Conservation (phyloP, 1,140 invertebrate species). For the Bilobella aurantiaca region DNA sequence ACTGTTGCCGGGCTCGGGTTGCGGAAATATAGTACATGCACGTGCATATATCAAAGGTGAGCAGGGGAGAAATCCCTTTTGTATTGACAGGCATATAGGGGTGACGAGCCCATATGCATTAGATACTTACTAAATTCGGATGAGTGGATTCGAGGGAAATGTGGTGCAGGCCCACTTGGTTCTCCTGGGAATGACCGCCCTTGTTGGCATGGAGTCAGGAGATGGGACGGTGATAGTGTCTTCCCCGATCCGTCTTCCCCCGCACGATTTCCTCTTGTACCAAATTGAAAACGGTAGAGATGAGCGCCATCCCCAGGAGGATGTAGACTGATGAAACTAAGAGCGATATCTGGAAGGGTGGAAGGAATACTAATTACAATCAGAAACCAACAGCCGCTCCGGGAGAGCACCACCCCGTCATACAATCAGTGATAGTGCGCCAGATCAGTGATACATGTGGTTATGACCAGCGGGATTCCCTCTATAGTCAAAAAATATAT, state of each 20-base stretch:
- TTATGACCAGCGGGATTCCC: no score
- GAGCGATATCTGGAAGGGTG: slow-evolving; percentile 54
- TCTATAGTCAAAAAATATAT: no score
- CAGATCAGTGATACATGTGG: no score
- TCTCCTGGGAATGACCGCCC: slow-evolving; percentile 19
- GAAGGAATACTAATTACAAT: slow-evolving; percentile 12
- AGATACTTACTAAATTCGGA: background rate
- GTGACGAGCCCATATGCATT: no score
- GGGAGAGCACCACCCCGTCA: no score
- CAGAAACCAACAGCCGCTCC: slow-evolving; percentile 39
- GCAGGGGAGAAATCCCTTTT: no score
- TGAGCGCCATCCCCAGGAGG: slow-evolving; percentile 82
- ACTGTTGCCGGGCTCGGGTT: no score
- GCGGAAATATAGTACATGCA: no score
- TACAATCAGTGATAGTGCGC: no score
- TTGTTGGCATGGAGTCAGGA: slow-evolving; percentile 32
- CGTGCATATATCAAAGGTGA: no score
- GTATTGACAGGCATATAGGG: no score
- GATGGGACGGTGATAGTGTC: slow-evolving; percentile 33
- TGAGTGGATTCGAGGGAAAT: slow-evolving; percentile 20
- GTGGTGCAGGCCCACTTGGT: slow-evolving; percentile 24
- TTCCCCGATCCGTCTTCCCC: slow-evolving; percentile 22
- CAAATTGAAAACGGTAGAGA: slow-evolving; percentile 93
- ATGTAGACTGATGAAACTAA: slow-evolving; percentile 77
- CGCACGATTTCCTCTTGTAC: slow-evolving; percentile 83